phyloP scores from a whole-genome alignment of 2,113 vertebrate genomes.

The Manacus vitellinus region DNA sequence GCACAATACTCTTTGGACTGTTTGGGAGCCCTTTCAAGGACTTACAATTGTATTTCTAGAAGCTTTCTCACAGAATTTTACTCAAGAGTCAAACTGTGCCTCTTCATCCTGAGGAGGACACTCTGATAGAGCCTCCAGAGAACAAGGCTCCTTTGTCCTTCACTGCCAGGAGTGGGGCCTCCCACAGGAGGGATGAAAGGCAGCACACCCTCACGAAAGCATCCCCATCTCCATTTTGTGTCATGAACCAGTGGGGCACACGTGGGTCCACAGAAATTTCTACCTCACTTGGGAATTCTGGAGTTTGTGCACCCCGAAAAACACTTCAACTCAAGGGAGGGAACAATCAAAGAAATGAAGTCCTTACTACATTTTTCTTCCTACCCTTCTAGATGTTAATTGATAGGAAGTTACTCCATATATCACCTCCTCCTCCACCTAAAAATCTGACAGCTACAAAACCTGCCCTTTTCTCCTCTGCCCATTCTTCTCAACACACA shows the following conservation, averaged over 20 bases:
- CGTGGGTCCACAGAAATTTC: fast-evolving
- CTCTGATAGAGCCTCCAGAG: background rate
- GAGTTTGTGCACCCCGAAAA: background rate
- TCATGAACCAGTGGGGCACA: fast-evolving
- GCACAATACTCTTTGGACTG: background rate
- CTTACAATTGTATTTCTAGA: background rate
- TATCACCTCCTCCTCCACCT: background rate
- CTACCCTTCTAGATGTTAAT: background rate
- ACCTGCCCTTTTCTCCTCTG: background rate
- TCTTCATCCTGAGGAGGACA: background rate
- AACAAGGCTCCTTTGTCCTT: background rate
- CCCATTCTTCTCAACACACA: background rate
- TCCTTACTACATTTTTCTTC: background rate
- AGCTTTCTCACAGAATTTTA: background rate
- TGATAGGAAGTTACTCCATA: background rate
- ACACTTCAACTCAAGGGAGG: background rate
- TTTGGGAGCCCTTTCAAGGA: background rate
- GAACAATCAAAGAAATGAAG: background rate
- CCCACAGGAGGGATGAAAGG: background rate
- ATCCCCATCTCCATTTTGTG: background rate
- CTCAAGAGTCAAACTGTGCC: background rate
- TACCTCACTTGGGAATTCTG: background rate
- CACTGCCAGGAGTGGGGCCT: fast-evolving
- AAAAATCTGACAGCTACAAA: background rate
- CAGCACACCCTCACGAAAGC: background rate